Evolutionary conservation across 1,140 invertebrate species (phyloP).

Genomic region (Temnothorax curvispinosus): DNA sequence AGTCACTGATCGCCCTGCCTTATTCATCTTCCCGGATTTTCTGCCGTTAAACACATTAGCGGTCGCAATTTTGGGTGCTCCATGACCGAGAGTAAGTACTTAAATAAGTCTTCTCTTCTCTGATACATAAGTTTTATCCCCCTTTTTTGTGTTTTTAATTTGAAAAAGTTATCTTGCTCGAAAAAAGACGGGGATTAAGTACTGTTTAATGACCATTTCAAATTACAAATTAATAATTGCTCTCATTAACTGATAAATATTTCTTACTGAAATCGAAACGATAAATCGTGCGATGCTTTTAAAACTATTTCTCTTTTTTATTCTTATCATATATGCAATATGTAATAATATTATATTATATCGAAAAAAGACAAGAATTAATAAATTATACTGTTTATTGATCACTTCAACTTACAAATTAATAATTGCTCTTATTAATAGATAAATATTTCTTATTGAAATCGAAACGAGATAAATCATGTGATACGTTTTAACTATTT

Average conservation of each 20-base stretch:
- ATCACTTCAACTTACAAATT: neutral
- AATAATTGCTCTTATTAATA: neutral
- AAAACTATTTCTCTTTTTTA: neutral
- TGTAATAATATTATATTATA: too few species aligned
- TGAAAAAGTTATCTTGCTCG: neutral
- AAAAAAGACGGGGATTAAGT: too few species aligned
- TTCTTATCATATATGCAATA: neutral
- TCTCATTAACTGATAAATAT: neutral
- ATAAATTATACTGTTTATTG: neutral
- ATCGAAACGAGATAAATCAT: neutral
- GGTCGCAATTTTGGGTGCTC: slow-evolving; percentile 19
- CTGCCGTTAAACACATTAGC: neutral
- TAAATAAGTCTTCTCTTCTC: slow-evolving; percentile 17
- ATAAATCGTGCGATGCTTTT: neutral
- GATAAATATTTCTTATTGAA: neutral
- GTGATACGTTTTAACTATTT: neutral
- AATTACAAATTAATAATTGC: neutral
- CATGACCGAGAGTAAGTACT: neutral
- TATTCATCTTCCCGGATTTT: neutral
- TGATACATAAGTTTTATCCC: slow-evolving; percentile 33
- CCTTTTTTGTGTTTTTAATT: slow-evolving; percentile 4
- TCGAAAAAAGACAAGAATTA: too few species aligned
- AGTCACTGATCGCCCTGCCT: slow-evolving; percentile 65
- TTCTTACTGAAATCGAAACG: neutral
- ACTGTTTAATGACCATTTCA: neutral